These are phyloP conservation scores for Chloebia gouldiae DNA, from an alignment of 2,113 vertebrate species.

Conservation along the genomic window DNA sequence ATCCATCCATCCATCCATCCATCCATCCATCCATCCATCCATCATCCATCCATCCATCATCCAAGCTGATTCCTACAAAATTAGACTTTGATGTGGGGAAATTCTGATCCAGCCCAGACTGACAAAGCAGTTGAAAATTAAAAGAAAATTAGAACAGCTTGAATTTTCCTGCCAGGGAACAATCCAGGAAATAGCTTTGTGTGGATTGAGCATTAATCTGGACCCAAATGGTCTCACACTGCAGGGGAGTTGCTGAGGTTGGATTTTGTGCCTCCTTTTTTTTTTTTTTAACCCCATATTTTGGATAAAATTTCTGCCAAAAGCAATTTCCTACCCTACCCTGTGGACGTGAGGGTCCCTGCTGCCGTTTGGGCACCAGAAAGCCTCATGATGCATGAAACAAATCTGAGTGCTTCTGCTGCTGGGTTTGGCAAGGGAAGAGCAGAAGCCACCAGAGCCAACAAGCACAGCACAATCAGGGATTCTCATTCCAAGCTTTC, in stretches of 20 bases:
- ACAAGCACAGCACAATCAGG: not conserved
- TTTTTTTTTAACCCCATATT: fast-evolving
- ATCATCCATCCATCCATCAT: not conserved
- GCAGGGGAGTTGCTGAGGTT: not conserved
- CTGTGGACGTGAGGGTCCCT: not conserved
- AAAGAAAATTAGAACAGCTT: not conserved
- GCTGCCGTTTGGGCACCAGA: not conserved
- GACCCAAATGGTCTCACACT: not conserved
- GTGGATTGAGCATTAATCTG: not conserved
- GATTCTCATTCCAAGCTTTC: not conserved
- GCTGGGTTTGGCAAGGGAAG: not conserved
- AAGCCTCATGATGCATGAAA: not conserved
- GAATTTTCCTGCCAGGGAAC: not conserved
- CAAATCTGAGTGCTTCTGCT: not conserved
- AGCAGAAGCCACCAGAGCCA: not conserved
- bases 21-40: not conserved
- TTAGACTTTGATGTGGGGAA: not conserved
- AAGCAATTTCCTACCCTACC: not conserved
- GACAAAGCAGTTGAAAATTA: not conserved
- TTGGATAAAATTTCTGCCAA: not conserved
- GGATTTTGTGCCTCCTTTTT: not conserved
- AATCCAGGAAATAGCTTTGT: not conserved
- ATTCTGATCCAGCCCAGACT: not conserved
- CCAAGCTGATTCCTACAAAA: not conserved
- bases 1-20: not conserved